A percentile compares a stretch with the other conserved stretches of the same genome.
These are phyloP conservation scores for Dendrolimus pini DNA, from an alignment of 2,888 invertebrate genomes.

Conservation along the genomic window DNA sequence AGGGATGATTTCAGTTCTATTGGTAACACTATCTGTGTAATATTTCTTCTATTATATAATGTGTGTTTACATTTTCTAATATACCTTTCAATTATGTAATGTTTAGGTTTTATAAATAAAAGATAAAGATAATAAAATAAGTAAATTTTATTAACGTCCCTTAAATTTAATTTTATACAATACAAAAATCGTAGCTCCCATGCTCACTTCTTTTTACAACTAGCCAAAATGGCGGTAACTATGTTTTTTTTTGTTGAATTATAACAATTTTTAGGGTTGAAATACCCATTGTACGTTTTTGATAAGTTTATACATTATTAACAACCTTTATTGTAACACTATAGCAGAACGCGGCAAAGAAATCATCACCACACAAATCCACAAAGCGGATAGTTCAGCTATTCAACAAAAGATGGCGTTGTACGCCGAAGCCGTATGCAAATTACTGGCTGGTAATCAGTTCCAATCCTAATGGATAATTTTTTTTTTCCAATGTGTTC, in stretches of 20 bases:
- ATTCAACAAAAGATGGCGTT: constrained; percentile 46
- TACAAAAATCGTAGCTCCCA: neutral
- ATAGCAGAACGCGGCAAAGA: no score
- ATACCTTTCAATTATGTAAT: no score
- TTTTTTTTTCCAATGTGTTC: constrained; percentile 30
- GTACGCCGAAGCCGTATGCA: constrained; percentile 37
- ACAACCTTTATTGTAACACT: no score
- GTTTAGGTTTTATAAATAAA: no score
- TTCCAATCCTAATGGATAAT: constrained; percentile 4
- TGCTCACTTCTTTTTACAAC: neutral
- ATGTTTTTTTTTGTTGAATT: neutral
- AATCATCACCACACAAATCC: constrained; percentile 7
- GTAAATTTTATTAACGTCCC: no score
- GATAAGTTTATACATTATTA: neutral
- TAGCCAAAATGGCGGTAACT: neutral
- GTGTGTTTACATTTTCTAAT: no score
- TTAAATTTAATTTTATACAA: neutral
- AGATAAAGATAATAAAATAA: no score
- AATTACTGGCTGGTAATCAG: constrained; percentile 9
- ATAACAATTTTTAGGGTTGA: neutral
- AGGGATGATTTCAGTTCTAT: no score
- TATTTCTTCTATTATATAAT: no score
- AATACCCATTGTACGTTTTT: neutral
- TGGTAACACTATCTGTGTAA: no score
- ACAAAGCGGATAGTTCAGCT: constrained; percentile 18